Conservation (phyloP, 2,797 vertebrate species). For the Acropternis orthonyx region DNA sequence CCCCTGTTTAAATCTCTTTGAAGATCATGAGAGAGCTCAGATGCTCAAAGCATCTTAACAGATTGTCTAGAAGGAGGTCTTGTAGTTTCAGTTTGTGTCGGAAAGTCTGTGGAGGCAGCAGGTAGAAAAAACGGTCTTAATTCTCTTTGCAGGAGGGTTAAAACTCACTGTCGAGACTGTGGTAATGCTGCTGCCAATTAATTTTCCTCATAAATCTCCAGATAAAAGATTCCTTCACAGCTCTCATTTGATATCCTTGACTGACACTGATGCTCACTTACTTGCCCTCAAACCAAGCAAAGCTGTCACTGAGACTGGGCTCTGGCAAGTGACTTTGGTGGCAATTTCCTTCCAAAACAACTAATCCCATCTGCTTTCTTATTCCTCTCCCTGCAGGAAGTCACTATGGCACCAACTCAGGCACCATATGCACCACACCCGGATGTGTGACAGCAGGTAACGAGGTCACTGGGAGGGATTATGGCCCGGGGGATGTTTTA, state of each 20-base stretch:
- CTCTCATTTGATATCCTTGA: not conserved
- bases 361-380: not conserved
- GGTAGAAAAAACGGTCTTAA: not conserved
- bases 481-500: not conserved
- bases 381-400: slow-evolving; percentile 72
- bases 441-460: slow-evolving; percentile 93
- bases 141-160: not conserved
- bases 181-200: not conserved
- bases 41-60: not conserved
- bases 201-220: not conserved
- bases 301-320: not conserved
- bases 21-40: not conserved
- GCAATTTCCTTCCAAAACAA: not conserved
- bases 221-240: not conserved
- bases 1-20: not conserved
- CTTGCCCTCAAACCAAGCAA: not conserved
- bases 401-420: not conserved
- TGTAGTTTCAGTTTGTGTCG: not conserved
- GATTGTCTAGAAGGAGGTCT: not conserved
- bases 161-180: not conserved
- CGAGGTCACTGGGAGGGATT: accelerated
- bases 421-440: slow-evolving; percentile 82
- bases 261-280: not conserved
- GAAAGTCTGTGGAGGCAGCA: not conserved
- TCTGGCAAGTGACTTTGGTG: not conserved